Conservation (phyloP, 2,113 vertebrate genomes). For the Choloepus hoffmanni region DNA sequence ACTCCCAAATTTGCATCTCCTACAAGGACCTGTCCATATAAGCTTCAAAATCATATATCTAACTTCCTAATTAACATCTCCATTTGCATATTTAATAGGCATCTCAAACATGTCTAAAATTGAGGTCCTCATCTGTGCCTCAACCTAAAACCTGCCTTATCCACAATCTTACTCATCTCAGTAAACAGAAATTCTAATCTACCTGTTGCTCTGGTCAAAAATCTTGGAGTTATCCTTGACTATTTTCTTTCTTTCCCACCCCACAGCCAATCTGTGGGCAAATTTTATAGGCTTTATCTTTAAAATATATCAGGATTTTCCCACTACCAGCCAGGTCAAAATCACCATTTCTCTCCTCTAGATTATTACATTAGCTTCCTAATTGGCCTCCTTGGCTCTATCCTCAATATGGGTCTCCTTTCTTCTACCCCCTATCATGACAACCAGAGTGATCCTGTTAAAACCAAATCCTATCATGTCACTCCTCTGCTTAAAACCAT, state of each 20-base stretch:
- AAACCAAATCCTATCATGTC: background rate
- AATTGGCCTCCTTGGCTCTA: background rate
- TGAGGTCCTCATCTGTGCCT: background rate
- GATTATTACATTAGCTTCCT: background rate
- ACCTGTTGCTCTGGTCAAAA: background rate
- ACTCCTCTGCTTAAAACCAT: background rate
- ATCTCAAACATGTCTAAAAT: background rate
- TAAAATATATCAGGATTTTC: background rate
- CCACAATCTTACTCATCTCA: background rate
- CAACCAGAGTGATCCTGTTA: background rate
- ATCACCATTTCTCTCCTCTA: background rate
- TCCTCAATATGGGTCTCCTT: background rate
- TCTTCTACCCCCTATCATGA: background rate
- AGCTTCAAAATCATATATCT: too few species aligned
- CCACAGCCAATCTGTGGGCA: background rate
- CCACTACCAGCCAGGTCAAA: background rate
- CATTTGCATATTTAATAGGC: too few species aligned
- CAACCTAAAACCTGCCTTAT: background rate
- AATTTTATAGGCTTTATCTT: background rate
- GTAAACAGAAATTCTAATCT: slow-evolving; percentile 24
- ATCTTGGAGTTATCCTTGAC: background rate
- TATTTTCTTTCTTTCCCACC: background rate
- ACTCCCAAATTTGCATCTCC: too few species aligned
- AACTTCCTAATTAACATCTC: background rate
- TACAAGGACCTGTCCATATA: too few species aligned